Conservation (phyloP, 2,113 vertebrate genomes). For the Heteronetta atricapilla region DNA sequence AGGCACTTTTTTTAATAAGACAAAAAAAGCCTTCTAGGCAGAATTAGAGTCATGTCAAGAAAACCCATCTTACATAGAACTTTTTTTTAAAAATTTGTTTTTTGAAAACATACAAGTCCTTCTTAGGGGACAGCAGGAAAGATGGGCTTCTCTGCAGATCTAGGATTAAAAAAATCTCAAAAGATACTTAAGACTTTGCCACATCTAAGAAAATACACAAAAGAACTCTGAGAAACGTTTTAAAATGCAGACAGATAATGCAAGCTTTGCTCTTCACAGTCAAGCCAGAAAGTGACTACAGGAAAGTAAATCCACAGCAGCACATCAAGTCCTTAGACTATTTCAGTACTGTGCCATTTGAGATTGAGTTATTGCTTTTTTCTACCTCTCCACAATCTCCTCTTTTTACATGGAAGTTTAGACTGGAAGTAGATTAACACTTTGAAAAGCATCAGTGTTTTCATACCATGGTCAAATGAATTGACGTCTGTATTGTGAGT, state of each 20-base stretch:
- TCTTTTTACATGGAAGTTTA: not conserved
- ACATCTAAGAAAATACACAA: not conserved
- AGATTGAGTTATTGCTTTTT: not conserved
- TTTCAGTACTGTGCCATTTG: not conserved
- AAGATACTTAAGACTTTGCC: not conserved
- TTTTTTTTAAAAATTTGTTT: not conserved
- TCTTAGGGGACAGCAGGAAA: not conserved
- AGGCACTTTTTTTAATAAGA: not conserved
- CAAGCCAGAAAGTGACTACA: not conserved
- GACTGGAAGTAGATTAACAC: not conserved
- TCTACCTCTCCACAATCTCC: not conserved
- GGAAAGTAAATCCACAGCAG: not conserved
- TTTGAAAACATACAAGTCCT: not conserved
- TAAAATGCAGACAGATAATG: not conserved
- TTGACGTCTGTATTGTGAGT: not conserved
- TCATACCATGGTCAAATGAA: not conserved
- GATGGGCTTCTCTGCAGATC: not conserved
- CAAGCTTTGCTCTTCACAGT: not conserved
- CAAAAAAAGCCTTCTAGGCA: not conserved
- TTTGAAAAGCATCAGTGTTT: not conserved
- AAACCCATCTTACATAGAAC: not conserved
- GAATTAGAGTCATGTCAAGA: not conserved
- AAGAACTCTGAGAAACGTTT: not conserved
- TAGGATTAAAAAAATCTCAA: not conserved
- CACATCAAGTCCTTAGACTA: not conserved